Evolutionary conservation across 1,140 invertebrate species (phyloP), one percentile per base, ranked within the genome.

Genomic region (Panulirus ornatus): DNA sequence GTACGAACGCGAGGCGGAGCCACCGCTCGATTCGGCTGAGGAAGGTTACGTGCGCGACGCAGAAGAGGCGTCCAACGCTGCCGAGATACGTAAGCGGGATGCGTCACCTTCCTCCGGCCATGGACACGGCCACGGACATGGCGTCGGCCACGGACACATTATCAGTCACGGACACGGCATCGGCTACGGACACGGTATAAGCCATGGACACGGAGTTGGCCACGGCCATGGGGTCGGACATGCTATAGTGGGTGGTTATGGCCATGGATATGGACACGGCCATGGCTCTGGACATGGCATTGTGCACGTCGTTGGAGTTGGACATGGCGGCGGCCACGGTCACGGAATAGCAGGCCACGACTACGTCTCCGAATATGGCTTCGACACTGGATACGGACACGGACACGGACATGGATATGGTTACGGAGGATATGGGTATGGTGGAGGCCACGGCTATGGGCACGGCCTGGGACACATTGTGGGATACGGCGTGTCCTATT

Each of bases 381-480:
- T 63, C 54, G n/a, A 38, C 22, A 9, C 34, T 63, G 84, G 84
- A 34, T n/a, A 1, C 47, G 84, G 73, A 1, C 84, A 86, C 27
- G 84, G 73, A 0, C 14, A 22, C 1, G 63, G 84, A 38, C 71
- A 42, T 22, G 82, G 82, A 6, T 63, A 84, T 22, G 82, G 82
- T 1, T 14, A 70, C 27, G 51, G 47, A 6, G 78, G 78, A 11
- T n/a, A 34, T 36, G 78, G 78, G 11, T 30, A 58, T 36, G 79
- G 79, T 16, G 58, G 58, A 27, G 14, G 70, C n/a, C 22, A 42
- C 19, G 73, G 73, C n/a, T 16, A 34, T 22, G 34, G 73, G 8
- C 73, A 76, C 16, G 36, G 36, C 1, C 16, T 40, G 14, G 36
- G 73, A 14, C 40, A 78, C 2, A 30, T 42, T 40, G n/a, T 78